These are phyloP conservation scores for Mayetiola destructor DNA, from an alignment of 2,888 invertebrate species.

Conservation along the genomic window DNA sequence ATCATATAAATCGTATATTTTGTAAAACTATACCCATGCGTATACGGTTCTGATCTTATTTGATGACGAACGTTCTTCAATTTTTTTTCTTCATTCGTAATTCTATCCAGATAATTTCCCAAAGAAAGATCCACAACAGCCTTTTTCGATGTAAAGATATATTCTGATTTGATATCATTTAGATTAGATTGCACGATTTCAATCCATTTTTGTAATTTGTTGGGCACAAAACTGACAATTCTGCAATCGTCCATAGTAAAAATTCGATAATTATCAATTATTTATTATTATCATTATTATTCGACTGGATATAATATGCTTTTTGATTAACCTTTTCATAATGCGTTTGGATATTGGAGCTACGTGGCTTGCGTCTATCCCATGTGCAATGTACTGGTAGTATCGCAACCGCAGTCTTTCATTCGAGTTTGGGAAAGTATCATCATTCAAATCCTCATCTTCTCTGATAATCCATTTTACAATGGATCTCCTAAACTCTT, in stretches of 20 bases:
- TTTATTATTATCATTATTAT: slow-evolving; percentile 45
- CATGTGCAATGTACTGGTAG: slow-evolving; percentile 80
- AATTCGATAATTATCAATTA: slow-evolving; percentile 9
- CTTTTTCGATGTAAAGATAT: slow-evolving; percentile 76
- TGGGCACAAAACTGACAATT: slow-evolving; percentile 50
- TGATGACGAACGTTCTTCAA: slow-evolving; percentile 45
- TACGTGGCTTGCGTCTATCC: slow-evolving; percentile 79
- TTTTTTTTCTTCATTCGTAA: slow-evolving; percentile 37
- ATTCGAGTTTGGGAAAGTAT: slow-evolving; percentile 42
- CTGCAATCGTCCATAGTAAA: slow-evolving; percentile 29
- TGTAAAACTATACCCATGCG: not conserved
- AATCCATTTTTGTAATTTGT: slow-evolving; percentile 46
- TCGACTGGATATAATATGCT: slow-evolving; percentile 57
- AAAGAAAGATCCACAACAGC: slow-evolving; percentile 85
- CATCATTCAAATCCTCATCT: slow-evolving; percentile 32
- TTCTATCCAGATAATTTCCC: slow-evolving; percentile 47
- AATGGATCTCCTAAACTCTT: slow-evolving; percentile 66
- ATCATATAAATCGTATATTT: slow-evolving; percentile 19
- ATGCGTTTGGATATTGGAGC: slow-evolving; percentile 65
- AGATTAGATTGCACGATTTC: slow-evolving; percentile 45
- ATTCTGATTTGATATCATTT: slow-evolving; percentile 71
- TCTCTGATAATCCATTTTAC: slow-evolving; percentile 55
- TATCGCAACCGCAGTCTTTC: slow-evolving; percentile 64
- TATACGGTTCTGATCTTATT: slow-evolving; percentile 42
- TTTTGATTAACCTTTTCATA: slow-evolving; percentile 48